Conservation (phyloP, 2,113 vertebrate genomes). For the Cottus gobio region DNA sequence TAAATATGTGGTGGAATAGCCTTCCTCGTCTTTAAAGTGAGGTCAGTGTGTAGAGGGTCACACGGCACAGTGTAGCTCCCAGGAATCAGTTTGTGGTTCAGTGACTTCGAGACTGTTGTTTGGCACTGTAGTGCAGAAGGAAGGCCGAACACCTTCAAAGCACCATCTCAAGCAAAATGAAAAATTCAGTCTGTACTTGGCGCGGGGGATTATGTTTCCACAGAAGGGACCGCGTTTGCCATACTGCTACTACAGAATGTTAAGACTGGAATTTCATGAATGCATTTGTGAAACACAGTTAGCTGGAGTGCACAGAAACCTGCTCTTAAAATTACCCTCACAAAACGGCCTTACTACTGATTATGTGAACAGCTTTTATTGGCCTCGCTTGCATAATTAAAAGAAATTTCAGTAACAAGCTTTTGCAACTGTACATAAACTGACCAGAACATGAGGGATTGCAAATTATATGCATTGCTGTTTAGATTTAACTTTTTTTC, state of each 20-base stretch:
- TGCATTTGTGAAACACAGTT: slow-evolving; percentile 52
- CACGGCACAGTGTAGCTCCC: slow-evolving; percentile 11
- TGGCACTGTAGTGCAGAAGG: slow-evolving; percentile 36
- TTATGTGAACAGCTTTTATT: slow-evolving; percentile 22
- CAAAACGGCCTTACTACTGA: background rate
- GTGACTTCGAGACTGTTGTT: slow-evolving; percentile 47
- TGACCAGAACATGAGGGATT: background rate
- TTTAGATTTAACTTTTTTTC: slow-evolving; percentile 24
- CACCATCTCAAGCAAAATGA: slow-evolving; percentile 42
- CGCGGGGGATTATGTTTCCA: slow-evolving; percentile 60
- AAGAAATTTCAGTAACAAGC: background rate
- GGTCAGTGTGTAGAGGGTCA: slow-evolving; percentile 31
- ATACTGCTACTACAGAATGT: slow-evolving; percentile 52
- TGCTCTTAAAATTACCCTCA: slow-evolving; percentile 15
- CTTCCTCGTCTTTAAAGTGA: slow-evolving; percentile 14
- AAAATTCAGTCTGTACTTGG: slow-evolving; percentile 44
- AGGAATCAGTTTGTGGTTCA: slow-evolving; percentile 46
- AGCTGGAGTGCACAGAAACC: slow-evolving; percentile 37
- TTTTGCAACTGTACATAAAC: background rate
- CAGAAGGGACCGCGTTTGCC: slow-evolving; percentile 49
- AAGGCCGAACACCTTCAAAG: slow-evolving; percentile 43
- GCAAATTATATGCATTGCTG: slow-evolving; percentile 23
- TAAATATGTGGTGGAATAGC: background rate
- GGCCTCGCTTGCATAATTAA: slow-evolving; percentile 32
- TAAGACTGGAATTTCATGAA: slow-evolving; percentile 62